phyloP scores from a whole-genome alignment of 2,797 vertebrate species.

The Danio tinwini region DNA sequence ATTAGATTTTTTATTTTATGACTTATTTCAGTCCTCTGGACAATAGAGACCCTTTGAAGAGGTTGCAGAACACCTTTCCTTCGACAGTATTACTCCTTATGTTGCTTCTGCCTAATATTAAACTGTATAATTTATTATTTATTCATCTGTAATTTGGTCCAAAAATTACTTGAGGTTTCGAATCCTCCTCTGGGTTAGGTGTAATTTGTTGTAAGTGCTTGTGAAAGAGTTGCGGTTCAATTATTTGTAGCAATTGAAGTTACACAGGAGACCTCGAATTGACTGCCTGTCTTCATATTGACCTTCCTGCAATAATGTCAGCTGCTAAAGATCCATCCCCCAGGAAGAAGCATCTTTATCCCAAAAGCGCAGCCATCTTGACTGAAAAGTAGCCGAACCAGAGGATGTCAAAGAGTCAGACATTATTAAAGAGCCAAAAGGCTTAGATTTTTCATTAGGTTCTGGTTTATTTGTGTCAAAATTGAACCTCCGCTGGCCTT shows the following conservation, averaged over 20 bases:
- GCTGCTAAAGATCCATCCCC: slow-evolving; percentile 16
- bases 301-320: slow-evolving; percentile 25
- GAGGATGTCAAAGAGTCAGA: background rate
- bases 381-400: background rate
- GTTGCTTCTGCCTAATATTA: background rate
- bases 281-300: slow-evolving; percentile 22
- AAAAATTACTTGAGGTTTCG: slow-evolving; percentile 6
- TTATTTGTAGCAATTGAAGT: background rate
- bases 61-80: background rate
- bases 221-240: background rate
- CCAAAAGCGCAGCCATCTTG: slow-evolving; percentile 4
- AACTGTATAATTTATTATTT: background rate
- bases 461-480: slow-evolving; percentile 16
- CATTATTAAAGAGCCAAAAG: slow-evolving; percentile 26
- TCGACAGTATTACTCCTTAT: background rate
- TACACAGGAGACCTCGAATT: background rate
- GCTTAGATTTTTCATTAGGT: slow-evolving; percentile 40
- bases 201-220: slow-evolving; percentile 16
- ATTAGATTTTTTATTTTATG: background rate
- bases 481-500: slow-evolving; percentile 29
- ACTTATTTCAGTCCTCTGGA: background rate
- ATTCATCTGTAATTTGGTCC: background rate
- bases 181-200: background rate
- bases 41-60: no score
- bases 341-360: slow-evolving; percentile 9